phyloP scores from a whole-genome alignment of 2,797 vertebrate species.

The Acridotheres tristis region DNA sequence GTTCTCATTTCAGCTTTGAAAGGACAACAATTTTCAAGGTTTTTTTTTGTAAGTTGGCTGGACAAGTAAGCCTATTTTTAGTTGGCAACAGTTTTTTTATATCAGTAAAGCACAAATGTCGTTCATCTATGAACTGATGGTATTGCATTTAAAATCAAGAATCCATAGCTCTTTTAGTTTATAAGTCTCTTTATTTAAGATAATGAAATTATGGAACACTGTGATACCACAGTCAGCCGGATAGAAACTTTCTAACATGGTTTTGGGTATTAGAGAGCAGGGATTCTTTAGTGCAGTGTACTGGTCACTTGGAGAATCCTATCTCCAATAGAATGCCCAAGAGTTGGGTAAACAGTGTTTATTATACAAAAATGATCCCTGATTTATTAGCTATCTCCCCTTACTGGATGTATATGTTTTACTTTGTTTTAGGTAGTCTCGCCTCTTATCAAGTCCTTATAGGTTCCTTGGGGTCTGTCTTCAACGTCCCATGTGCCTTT shows the following conservation, averaged over 20 bases:
- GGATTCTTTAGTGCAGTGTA: neutral
- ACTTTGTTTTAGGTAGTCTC: neutral
- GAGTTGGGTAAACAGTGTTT: fast-evolving
- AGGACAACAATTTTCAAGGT: neutral
- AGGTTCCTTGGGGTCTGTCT: neutral
- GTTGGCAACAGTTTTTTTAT: neutral
- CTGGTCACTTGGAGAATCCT: neutral
- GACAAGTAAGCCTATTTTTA: neutral
- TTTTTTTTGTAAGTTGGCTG: neutral
- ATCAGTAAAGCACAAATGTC: neutral
- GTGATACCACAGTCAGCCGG: too few relatives aligned
- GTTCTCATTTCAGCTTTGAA: neutral
- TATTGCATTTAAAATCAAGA: neutral
- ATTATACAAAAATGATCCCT: neutral
- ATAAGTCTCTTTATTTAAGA: neutral
- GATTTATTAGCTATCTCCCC: neutral
- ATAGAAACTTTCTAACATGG: neutral
- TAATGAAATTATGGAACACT: neutral
- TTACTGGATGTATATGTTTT: neutral
- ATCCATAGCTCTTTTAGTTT: neutral
- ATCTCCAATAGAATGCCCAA: fast-evolving
- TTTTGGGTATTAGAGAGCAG: neutral
- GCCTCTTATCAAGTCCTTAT: neutral
- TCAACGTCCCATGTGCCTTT: neutral
- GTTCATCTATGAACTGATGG: neutral